Percentiles rank a stretch among this genome's conserved stretches.
Conservation (phyloP, 2,113 vertebrate species). For the Epinephelus cyanopodus region DNA sequence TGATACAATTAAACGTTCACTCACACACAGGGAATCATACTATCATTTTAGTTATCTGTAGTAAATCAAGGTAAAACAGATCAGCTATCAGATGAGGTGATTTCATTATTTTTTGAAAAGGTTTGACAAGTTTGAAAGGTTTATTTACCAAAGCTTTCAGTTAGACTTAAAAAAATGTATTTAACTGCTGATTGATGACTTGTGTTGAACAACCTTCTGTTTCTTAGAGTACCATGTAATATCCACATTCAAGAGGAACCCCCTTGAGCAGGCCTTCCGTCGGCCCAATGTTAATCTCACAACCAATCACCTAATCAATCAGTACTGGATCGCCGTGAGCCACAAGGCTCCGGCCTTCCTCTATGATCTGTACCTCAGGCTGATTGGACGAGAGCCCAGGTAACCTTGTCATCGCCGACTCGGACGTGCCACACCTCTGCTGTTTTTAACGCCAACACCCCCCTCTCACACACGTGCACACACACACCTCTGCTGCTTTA, state of each 20-base stretch:
- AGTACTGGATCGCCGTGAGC: slow-evolving; percentile 99
- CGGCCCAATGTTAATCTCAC: slow-evolving; percentile 99
- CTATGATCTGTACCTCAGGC: slow-evolving; percentile 99
- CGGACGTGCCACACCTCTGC: slow-evolving; percentile 15
- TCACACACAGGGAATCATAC: background rate
- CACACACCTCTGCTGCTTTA: slow-evolving; percentile 59
- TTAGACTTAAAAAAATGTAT: background rate
- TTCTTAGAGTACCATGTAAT: slow-evolving; percentile 99
- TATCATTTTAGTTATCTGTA: background rate
- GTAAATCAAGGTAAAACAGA: background rate
- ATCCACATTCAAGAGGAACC: slow-evolving; percentile 99
- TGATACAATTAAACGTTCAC: too few species aligned
- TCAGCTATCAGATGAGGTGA: background rate
- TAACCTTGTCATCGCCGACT: slow-evolving; percentile 87
- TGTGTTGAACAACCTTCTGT: slow-evolving; percentile 88
- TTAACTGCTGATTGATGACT: slow-evolving; percentile 61
- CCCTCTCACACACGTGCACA: background rate
- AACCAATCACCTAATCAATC: slow-evolving; percentile 99
- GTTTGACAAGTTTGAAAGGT: background rate
- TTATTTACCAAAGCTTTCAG: background rate
- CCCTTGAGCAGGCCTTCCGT: slow-evolving; percentile 99
- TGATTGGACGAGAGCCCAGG: slow-evolving; percentile 99
- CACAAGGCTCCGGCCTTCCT: slow-evolving; percentile 99
- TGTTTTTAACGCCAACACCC: slow-evolving; percentile 35
- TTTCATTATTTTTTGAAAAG: background rate